These are phyloP conservation scores for Diabrotica undecimpunctata DNA, from an alignment of 1,140 invertebrate genomes.

Conservation along the genomic window DNA sequence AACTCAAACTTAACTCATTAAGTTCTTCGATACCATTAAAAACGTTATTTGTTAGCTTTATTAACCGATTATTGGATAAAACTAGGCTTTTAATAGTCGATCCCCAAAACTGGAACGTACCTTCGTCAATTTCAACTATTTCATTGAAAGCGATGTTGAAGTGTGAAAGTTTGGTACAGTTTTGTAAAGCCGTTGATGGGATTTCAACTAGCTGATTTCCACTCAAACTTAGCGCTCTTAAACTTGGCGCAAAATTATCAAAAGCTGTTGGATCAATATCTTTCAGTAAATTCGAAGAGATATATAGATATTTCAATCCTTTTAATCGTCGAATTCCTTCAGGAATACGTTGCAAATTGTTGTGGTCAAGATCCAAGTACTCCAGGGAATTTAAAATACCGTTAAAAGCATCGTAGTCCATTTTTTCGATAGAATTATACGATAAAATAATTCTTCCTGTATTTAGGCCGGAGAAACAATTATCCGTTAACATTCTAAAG, in stretches of 20 bases:
- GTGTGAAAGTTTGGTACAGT: constrained; percentile 70
- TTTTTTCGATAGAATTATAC: constrained; percentile 66
- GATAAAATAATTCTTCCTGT: constrained; percentile 73
- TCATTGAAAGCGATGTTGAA: constrained; percentile 85
- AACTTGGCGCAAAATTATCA: constrained; percentile 53
- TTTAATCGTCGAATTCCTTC: constrained; percentile 61
- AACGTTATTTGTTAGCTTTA: constrained; percentile 66
- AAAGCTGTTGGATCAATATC: constrained; percentile 57
- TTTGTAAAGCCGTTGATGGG: constrained; percentile 63
- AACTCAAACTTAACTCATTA: constrained; percentile 82
- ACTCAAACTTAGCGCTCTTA: constrained; percentile 75
- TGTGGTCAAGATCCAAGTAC: constrained; percentile 79
- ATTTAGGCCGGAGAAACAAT: constrained; percentile 64
- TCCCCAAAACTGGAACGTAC: constrained; percentile 72
- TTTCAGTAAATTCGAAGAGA: constrained; percentile 74
- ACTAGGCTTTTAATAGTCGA: constrained; percentile 76
- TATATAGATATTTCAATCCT: constrained; percentile 73
- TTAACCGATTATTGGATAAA: constrained; percentile 79
- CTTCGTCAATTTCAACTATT: constrained; percentile 68
- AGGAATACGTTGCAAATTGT: constrained; percentile 66
- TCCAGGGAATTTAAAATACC: constrained; percentile 70
- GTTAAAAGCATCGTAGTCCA: constrained; percentile 67
- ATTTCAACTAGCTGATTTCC: constrained; percentile 73
- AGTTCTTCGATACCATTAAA: constrained; percentile 69
- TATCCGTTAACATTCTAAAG: constrained; percentile 59